A percentile compares a stretch with the other conserved stretches of the same genome.
phyloP scores from a whole-genome alignment of 2,113 vertebrate genomes.

The Cololabis saira region DNA sequence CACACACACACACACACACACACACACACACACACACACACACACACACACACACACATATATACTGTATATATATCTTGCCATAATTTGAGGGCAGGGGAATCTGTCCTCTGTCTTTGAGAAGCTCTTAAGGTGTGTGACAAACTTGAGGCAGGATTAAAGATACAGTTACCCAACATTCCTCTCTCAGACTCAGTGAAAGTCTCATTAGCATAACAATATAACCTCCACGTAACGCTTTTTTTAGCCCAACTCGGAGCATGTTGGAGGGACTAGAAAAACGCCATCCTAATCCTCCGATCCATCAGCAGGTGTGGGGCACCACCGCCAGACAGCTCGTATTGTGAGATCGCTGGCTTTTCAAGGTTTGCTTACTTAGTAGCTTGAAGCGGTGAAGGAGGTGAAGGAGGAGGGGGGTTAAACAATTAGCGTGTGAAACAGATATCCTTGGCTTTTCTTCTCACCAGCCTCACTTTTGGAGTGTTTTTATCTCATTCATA shows the following conservation, averaged over 20 bases:
- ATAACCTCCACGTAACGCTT: neutral
- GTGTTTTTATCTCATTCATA: slow-evolving; percentile 3
- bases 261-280: neutral
- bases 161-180: neutral
- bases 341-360: slow-evolving; percentile 49
- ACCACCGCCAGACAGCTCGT: slow-evolving; percentile 21
- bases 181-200: neutral
- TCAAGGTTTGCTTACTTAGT: slow-evolving; percentile 57
- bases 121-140: no score
- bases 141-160: no score
- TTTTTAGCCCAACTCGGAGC: neutral
- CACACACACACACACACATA: no score
- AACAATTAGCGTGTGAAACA: slow-evolving; percentile 70
- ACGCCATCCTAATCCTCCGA: neutral
- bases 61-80: no score
- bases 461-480: slow-evolving; percentile 16
- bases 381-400: slow-evolving; percentile 39
- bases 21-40: no score
- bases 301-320: slow-evolving; percentile 41
- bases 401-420: neutral
- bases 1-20: no score
- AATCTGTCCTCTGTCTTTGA: no score
- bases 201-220: slow-evolving; percentile 20
- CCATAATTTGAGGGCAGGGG: no score
- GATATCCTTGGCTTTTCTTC: slow-evolving; percentile 54